A percentile compares a stretch with the other conserved stretches of the same genome.
Evolutionary conservation across 2,113 vertebrate genomes (phyloP).

Genomic region (Tympanuchus pallidicinctus): DNA sequence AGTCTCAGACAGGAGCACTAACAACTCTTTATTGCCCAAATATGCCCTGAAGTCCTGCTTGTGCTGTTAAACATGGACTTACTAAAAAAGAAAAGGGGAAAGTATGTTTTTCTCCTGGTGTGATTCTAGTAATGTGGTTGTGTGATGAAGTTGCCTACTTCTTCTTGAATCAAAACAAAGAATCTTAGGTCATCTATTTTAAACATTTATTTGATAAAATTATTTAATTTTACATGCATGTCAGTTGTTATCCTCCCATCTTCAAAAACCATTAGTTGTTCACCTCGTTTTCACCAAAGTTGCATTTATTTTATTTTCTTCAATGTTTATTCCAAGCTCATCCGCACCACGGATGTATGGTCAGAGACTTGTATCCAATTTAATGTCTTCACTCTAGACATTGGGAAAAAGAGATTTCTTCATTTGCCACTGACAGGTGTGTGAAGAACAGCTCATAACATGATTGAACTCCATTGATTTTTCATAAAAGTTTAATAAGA

Average conservation of each 20-base stretch:
- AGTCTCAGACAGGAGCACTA: background rate
- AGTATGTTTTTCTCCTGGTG: background rate
- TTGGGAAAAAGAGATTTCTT: constrained; percentile 39
- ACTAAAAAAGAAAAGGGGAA: background rate
- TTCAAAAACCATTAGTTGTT: background rate
- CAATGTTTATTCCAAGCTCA: background rate
- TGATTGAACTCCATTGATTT: constrained; percentile 78
- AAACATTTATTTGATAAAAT: background rate
- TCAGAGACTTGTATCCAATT: background rate
- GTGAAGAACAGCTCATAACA: constrained; percentile 63
- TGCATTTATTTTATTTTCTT: background rate
- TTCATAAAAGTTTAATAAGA: constrained; percentile 81
- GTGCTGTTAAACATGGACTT: background rate
- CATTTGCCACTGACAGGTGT: constrained; percentile 46
- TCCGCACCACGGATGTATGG: background rate
- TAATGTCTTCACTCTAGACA: background rate
- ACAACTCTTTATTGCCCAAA: background rate
- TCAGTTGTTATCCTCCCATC: background rate
- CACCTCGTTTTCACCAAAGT: background rate
- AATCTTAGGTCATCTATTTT: background rate
- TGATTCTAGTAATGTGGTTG: background rate
- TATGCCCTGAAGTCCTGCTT: background rate
- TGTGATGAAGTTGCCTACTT: background rate
- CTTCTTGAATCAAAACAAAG: background rate
- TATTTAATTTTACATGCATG: background rate